These are phyloP conservation scores for Atethmia centrago DNA, from an alignment of 2,888 invertebrate species.

Conservation along the genomic window DNA sequence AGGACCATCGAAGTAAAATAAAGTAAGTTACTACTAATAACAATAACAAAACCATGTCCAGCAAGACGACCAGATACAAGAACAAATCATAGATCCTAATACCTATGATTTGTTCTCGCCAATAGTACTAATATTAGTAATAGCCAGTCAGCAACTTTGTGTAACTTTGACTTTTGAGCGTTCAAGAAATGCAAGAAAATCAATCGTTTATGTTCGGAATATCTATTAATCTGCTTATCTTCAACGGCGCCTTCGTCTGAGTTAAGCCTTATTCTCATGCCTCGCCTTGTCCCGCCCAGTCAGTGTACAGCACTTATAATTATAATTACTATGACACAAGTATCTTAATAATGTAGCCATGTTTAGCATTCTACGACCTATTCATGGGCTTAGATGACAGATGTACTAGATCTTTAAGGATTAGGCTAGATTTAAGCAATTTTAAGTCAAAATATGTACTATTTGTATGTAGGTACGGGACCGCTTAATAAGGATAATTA, in stretches of 20 bases:
- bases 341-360: constrained; percentile 38
- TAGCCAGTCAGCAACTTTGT: neutral
- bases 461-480: neutral
- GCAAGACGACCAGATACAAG: too few relatives aligned
- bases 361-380: constrained; percentile 10
- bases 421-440: neutral
- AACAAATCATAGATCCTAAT: too few relatives aligned
- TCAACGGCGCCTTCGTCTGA: neutral
- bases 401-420: neutral
- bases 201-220: neutral
- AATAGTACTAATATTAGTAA: neutral
- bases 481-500: neutral
- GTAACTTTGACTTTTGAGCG: neutral
- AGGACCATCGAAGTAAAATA: too few relatives aligned
- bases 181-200: neutral
- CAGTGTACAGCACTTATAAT: constrained; percentile 26
- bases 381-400: neutral
- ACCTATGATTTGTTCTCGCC: neutral
- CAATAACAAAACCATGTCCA: too few relatives aligned
- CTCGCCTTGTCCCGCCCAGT: constrained; percentile 31
- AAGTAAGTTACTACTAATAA: too few relatives aligned
- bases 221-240: neutral
- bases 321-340: constrained; percentile 36
- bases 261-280: neutral
- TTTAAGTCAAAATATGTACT: neutral